Base-by-base conservation (phyloP, 2,797 vertebrate genomes). In the Rachycentron canadum region DNA sequence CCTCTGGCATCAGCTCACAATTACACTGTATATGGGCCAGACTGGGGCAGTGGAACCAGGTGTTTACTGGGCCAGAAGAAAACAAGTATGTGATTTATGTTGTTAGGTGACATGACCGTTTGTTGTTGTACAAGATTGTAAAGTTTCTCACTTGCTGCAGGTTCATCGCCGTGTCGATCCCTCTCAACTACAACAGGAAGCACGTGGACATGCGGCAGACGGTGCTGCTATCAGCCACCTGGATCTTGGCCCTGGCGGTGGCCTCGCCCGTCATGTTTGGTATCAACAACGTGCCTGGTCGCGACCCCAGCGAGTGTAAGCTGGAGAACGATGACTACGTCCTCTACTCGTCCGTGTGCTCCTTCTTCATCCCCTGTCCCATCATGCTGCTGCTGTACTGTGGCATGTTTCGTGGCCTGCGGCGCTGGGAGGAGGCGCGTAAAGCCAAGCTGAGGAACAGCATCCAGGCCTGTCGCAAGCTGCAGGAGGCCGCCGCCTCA, bases 351-450 rank as follows among this genome's bases (percentile, higher is more conserved):
- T 99, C 97, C 10, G 93, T 98, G 77, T 99, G 98, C 90, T 99
- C 98, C 80, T 99, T 99, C 94, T 97, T 99, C 90, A 95, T 99
- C 85, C 98, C 98, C 16, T 99, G 98, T 75, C 97, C 97, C 14
- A 93, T 98, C 91, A 97, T 98, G 98, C 89, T 99, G 83, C 91
- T 99, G 83, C 97, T 99, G 25, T 99, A 97, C 93, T 97, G 95
- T 7, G 97, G 96, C 67, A 97, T 98, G 91, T 97, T 98, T 88
- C 96, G 96, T 0, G 96, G 97, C 78, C 95, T 99, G 71, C 94
- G 91, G 56, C 96, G 94, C 25, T 97, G 98, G 98, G 97, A 97
- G 82, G 96, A 96, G 61, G 91, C 96, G 0, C 94, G 97, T 8
- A 97, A 95, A 62, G 92, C 96, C 91, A 97, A 96, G 84, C 92